Evolutionary conservation across 2,113 vertebrate species (phyloP), one percentile per base, ranked within the genome.

Genomic region (Nothocercus nigrocapillus): DNA sequence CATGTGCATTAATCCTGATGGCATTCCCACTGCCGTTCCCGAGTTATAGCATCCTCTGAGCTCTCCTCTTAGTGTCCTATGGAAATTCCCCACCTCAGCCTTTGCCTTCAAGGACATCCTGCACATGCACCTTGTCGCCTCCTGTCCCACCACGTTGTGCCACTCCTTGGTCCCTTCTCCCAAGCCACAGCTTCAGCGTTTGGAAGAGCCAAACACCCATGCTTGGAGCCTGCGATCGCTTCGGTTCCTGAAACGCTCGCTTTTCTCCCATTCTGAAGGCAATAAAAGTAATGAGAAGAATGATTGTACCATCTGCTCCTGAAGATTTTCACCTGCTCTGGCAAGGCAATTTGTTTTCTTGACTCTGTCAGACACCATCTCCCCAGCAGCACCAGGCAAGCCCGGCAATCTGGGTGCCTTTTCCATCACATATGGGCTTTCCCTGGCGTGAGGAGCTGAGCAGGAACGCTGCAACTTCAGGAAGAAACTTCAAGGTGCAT

Each of bases 231-330:
- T 59, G 24, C 0, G 4, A 82, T 25, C 30, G 10, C 69, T 89
- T 61, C 75, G 64, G 40, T 32, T 89, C 64, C 63, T 28, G 45
- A 12, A 81, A 53, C 47, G 7, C 67, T 92, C 27, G 2, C 53
- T 93, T 64, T 86, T 8, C 85, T 82, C 47, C 54, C n/a, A 45
- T 86, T 49, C 74, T 62, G 62, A 82, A 77, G 56, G 85, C 73
- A 90, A 53, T 79, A 54, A 92, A 87, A 84, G 38, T 11, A 92
- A 92, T 12, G 82, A 84, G 83, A 83, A 82, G 66, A 82, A 61
- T 11, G 62, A 79, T 44, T 6, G 13, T 82, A 85, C 80, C 92
- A 83, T 68, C 88, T 97, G 94, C 76, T 93, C 79, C 82, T 1
- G 18, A 73, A 24, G 44, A 21, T 80, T 47, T 69, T 90, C 91